Evolutionary conservation across 2,888 invertebrate genomes (phyloP).

Genomic region (Pegoplata infirma): DNA sequence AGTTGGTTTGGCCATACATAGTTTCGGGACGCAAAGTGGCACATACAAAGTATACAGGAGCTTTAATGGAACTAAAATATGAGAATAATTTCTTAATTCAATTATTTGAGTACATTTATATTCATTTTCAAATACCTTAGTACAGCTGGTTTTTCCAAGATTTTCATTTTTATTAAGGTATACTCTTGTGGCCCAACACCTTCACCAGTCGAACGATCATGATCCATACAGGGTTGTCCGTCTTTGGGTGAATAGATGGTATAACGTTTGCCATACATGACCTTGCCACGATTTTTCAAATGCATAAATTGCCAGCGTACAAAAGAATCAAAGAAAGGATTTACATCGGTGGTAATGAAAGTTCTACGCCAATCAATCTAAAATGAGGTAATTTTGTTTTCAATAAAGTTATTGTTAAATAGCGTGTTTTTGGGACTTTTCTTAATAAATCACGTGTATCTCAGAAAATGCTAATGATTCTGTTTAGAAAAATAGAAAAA

Average conservation of each 20-base stretch:
- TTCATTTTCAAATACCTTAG: slow-evolving; percentile 80
- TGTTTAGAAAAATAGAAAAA: too few species aligned
- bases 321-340: slow-evolving; percentile 98
- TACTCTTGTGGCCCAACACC: slow-evolving; percentile 99
- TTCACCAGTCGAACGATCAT: slow-evolving; percentile 96
- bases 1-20: slow-evolving; percentile 99
- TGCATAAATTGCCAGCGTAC: slow-evolving; percentile 97
- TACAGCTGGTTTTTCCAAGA: slow-evolving; percentile 80
- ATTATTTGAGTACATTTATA: neutral
- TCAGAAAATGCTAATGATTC: too few species aligned
- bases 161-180: slow-evolving; percentile 95
- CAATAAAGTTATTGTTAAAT: too few species aligned
- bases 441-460: too few species aligned
- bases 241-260: slow-evolving; percentile 98
- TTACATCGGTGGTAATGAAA: slow-evolving; percentile 99
- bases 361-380: slow-evolving; percentile 98
- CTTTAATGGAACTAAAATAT: slow-evolving; percentile 70
- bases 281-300: slow-evolving; percentile 90
- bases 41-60: slow-evolving; percentile 85
- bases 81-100: too few species aligned
- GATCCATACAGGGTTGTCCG: slow-evolving; percentile 99
- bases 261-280: slow-evolving; percentile 97
- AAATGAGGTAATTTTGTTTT: too few species aligned
- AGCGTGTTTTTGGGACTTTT: too few species aligned
- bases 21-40: slow-evolving; percentile 99